Percentiles rank a stretch among this genome's conserved stretches.
These are phyloP conservation scores for Cheilosia variabilis DNA, from an alignment of 2,888 invertebrate species.

Conservation along the genomic window DNA sequence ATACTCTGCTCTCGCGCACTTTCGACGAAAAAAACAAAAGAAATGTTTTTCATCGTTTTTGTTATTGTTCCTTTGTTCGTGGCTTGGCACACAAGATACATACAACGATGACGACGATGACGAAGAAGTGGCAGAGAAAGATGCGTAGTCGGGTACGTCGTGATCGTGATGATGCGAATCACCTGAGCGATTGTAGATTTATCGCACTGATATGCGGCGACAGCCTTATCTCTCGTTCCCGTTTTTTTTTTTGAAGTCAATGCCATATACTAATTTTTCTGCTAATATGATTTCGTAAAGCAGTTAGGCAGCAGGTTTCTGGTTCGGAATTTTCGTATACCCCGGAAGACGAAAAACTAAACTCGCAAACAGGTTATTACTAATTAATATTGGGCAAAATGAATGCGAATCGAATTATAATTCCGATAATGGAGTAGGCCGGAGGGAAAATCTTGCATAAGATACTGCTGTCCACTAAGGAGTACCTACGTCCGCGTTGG, in stretches of 20 bases:
- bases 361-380: too few species aligned
- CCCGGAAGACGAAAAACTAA: conserved; percentile 24
- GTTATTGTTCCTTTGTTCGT: conserved; percentile 29
- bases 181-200: conserved; percentile 15
- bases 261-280: conserved; percentile 10
- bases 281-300: conserved; percentile 21
- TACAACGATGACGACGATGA: background rate
- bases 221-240: background rate
- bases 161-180: conserved; percentile 23
- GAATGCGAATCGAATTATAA: too few species aligned
- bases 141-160: conserved; percentile 24
- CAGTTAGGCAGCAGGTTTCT: conserved; percentile 13
- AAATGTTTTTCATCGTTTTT: conserved; percentile 24
- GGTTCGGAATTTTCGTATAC: conserved; percentile 3
- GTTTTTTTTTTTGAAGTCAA: conserved; percentile 14
- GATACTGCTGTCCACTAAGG: too few species aligned
- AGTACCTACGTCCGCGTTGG: too few species aligned
- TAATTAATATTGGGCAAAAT: too few species aligned
- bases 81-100: background rate
- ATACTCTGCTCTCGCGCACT: background rate
- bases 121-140: background rate
- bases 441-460: too few species aligned
- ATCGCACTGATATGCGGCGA: background rate
- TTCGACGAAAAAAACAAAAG: conserved; percentile 33
- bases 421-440: too few species aligned